Evolutionary conservation across 2,113 vertebrate species (phyloP).

Genomic region (Noturus placidus): DNA sequence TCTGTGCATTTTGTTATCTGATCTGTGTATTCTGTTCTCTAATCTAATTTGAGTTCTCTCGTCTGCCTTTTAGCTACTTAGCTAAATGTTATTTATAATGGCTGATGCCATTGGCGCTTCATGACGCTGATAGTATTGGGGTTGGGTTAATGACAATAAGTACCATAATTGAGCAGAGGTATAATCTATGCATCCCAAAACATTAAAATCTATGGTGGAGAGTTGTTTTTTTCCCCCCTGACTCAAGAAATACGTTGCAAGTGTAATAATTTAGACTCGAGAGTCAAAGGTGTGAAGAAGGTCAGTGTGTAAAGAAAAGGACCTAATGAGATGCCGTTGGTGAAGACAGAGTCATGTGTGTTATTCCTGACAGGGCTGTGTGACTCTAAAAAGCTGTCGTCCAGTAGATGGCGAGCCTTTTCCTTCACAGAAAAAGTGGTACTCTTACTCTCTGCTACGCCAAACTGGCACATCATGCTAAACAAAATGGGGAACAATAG

Average conservation of each 20-base stretch:
- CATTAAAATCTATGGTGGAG: background rate
- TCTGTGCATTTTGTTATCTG: background rate
- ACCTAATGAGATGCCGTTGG: slow-evolving; percentile 88
- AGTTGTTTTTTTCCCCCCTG: no score
- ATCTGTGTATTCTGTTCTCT: background rate
- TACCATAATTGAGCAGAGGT: background rate
- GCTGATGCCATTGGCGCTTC: background rate
- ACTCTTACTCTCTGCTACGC: slow-evolving; percentile 89
- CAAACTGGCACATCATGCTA: slow-evolving; percentile 93
- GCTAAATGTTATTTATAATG: background rate
- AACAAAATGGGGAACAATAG: slow-evolving; percentile 46
- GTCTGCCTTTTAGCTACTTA: background rate
- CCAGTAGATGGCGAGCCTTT: slow-evolving; percentile 90
- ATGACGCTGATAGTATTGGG: background rate
- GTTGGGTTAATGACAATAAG: background rate
- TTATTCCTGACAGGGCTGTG: slow-evolving; percentile 81
- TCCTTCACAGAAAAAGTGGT: slow-evolving; percentile 86
- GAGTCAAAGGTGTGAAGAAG: no score
- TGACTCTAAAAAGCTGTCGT: slow-evolving; percentile 92
- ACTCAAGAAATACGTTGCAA: background rate
- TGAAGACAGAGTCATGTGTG: slow-evolving; percentile 65
- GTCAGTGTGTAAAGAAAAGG: background rate
- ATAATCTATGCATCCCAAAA: background rate
- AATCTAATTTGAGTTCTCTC: background rate
- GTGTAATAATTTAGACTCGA: background rate